Evolutionary conservation across 2,888 invertebrate genomes (phyloP).

Genomic region (Cremastinae sp.): DNA sequence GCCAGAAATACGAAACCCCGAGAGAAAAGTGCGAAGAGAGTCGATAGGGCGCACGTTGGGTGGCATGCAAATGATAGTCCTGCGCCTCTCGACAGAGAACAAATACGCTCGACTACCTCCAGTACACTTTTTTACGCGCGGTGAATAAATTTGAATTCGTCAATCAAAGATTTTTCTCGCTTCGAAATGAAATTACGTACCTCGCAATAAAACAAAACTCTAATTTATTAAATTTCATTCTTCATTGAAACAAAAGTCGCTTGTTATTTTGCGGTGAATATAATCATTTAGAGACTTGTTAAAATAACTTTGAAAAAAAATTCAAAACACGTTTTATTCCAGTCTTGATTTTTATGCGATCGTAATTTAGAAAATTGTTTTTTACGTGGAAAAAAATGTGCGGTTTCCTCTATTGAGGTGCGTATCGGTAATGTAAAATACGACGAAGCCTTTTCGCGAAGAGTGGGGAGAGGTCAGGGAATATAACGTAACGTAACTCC

Average conservation of each 20-base stretch:
- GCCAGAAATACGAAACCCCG: conserved; percentile 27
- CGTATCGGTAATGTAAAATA: conserved; percentile 13
- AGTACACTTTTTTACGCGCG: no score
- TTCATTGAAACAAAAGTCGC: no score
- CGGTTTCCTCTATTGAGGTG: conserved; percentile 6
- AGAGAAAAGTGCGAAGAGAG: conserved; percentile 6
- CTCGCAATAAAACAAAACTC: no score
- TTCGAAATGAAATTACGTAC: not conserved
- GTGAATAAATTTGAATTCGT: conserved; percentile 7
- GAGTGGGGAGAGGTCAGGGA: conserved; percentile 11
- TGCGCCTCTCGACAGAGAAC: conserved; percentile 1
- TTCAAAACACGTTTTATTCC: no score
- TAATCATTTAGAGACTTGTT: no score
- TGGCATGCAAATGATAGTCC: conserved; percentile 29
- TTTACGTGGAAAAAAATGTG: no score
- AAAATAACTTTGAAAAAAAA: no score
- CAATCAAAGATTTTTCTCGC: not conserved
- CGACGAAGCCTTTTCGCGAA: not conserved
- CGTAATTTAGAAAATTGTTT: no score
- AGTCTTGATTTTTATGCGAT: no score
- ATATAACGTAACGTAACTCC: conserved; percentile 46
- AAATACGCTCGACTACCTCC: not conserved
- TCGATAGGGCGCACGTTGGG: conserved; percentile 8
- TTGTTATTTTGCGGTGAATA: no score
- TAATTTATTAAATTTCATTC: no score